phyloP scores from a whole-genome alignment of 2,888 invertebrate genomes.

The Drosophila colorata region DNA sequence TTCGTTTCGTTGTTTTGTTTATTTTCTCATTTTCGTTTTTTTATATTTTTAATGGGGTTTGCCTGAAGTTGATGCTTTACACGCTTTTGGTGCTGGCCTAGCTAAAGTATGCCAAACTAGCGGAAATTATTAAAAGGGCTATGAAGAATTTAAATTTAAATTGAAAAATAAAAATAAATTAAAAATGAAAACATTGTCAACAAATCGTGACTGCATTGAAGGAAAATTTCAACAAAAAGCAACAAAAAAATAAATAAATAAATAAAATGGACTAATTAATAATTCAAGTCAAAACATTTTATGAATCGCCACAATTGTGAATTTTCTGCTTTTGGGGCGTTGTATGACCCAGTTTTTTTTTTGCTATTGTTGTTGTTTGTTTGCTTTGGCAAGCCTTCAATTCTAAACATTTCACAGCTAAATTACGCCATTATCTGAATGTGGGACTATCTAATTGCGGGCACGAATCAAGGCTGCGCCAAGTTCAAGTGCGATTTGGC shows the following conservation, averaged over 20 bases:
- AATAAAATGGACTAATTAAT: constrained; percentile 16
- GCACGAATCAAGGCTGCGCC: constrained; percentile 34
- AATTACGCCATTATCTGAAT: constrained; percentile 27
- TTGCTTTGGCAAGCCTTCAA: constrained; percentile 38
- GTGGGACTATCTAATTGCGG: constrained; percentile 34
- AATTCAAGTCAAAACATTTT: constrained; percentile 24
- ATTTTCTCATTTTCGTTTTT: constrained; percentile 22
- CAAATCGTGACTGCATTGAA: constrained; percentile 63
- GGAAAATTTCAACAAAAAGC: constrained; percentile 28
- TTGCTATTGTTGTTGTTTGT: constrained; percentile 1
- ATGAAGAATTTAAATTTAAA: constrained; percentile 32
- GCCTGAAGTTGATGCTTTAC: constrained; percentile 18
- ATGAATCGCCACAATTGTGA: background rate
- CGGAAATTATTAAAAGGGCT: constrained; percentile 49
- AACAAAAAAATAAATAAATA: background rate
- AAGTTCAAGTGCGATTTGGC: constrained; percentile 49
- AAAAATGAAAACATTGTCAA: constrained; percentile 45
- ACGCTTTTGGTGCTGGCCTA: constrained; percentile 8
- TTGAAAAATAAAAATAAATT: constrained; percentile 21
- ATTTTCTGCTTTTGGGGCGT: constrained; percentile 33
- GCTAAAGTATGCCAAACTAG: constrained; percentile 26
- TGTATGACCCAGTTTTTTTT: constrained; percentile 63
- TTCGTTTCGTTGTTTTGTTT: constrained; percentile 33
- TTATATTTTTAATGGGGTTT: constrained; percentile 21
- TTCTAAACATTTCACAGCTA: constrained; percentile 42